Percentiles rank a stretch among this genome's conserved stretches.
phyloP scores from a whole-genome alignment of 2,888 invertebrate genomes.

The Junonia oenone region DNA sequence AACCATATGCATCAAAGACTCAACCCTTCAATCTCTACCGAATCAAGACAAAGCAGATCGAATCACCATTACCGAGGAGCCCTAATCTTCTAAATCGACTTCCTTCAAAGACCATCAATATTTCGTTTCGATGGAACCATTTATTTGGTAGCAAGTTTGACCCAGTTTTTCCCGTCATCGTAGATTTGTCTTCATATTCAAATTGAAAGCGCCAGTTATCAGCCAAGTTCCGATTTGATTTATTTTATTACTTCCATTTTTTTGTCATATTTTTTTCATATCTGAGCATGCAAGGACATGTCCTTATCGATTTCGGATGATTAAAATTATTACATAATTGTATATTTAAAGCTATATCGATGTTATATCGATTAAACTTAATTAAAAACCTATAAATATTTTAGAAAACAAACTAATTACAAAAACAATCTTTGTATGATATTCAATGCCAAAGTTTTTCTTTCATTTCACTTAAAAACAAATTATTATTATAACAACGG shows the following conservation, averaged over 20 bases:
- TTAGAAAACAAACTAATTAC: too few species aligned
- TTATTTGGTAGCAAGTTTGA: slow-evolving; percentile 22
- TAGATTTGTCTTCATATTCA: slow-evolving; percentile 19
- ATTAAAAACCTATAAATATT: too few species aligned
- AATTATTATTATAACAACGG: background rate
- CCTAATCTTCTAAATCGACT: slow-evolving; percentile 27
- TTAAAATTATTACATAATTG: too few species aligned
- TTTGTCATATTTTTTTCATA: background rate
- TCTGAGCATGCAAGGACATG: too few species aligned
- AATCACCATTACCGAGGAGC: slow-evolving; percentile 7
- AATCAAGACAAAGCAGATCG: slow-evolving; percentile 6
- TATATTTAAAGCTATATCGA: too few species aligned
- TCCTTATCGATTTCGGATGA: too few species aligned
- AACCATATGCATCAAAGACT: background rate
- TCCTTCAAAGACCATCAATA: slow-evolving; percentile 27
- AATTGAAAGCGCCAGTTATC: slow-evolving; percentile 11
- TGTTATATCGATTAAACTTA: too few species aligned
- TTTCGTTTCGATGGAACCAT: slow-evolving; percentile 23
- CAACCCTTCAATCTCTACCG: slow-evolving; percentile 11
- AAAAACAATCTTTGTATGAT: too few species aligned
- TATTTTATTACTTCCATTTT: background rate
- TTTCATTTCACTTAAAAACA: too few species aligned
- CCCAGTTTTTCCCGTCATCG: slow-evolving; percentile 24
- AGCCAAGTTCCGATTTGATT: background rate
- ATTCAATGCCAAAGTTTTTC: too few species aligned